Percentiles rank a stretch among this genome's conserved stretches.
phyloP scores from a whole-genome alignment of 2,888 invertebrate genomes.

The Eristalis pertinax region DNA sequence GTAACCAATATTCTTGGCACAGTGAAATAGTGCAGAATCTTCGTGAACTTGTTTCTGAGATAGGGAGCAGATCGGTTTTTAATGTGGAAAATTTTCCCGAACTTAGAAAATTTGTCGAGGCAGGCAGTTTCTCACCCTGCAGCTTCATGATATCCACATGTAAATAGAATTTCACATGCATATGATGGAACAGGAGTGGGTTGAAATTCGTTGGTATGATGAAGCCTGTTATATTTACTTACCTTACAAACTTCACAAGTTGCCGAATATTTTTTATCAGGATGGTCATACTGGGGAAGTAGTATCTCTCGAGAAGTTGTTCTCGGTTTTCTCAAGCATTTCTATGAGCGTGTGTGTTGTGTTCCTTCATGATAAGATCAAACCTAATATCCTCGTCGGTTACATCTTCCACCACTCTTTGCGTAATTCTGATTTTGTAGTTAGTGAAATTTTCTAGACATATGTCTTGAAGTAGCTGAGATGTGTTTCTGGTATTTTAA shows the following conservation, averaged over 20 bases:
- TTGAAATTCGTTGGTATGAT: background rate
- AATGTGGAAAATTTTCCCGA: too few relatives aligned
- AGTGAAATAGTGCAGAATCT: too few relatives aligned
- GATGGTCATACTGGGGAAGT: slow-evolving; percentile 9
- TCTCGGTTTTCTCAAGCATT: slow-evolving; percentile 10
- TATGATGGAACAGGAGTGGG: background rate
- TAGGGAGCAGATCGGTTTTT: too few relatives aligned
- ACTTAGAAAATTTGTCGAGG: too few relatives aligned
- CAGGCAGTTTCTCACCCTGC: too few relatives aligned
- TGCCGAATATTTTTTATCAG: background rate
- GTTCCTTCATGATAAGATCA: slow-evolving; percentile 5
- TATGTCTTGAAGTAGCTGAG: background rate
- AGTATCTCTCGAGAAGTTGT: slow-evolving; percentile 14
- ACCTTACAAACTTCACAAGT: background rate
- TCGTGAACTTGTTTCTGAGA: too few relatives aligned
- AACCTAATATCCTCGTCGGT: slow-evolving; percentile 2
- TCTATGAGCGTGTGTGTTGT: slow-evolving; percentile 3
- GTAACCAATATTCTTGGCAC: too few relatives aligned
- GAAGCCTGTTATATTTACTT: background rate
- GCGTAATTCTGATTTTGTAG: background rate
- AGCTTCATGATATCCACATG: too few relatives aligned
- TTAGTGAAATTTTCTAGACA: background rate
- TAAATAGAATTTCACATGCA: background rate
- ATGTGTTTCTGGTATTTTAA: slow-evolving; percentile 26
- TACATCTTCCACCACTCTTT: background rate